A percentile compares a stretch with the other conserved stretches of the same genome.
Evolutionary conservation across 2,797 vertebrate species (phyloP).

Genomic region (Gymnothorax reevesii): DNA sequence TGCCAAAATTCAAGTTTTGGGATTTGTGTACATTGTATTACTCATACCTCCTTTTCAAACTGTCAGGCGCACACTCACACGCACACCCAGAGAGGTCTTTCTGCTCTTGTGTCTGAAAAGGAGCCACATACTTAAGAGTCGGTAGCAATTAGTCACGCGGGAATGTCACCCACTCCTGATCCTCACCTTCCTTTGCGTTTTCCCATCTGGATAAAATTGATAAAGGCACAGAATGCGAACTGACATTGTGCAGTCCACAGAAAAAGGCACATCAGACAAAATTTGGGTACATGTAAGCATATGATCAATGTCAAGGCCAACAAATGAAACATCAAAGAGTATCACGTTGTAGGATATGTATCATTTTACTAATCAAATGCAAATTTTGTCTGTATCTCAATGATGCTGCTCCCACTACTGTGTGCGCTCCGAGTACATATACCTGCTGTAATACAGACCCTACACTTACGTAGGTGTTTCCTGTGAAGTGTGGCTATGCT

Average conservation of each 20-base stretch:
- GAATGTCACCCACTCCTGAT: constrained; percentile 6
- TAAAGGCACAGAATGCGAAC: neutral
- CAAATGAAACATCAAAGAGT: neutral
- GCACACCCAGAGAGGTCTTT: constrained; percentile 53
- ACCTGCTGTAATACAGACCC: constrained; percentile 3
- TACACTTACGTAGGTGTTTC: constrained; percentile 62
- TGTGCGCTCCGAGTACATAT: neutral
- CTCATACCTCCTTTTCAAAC: constrained; percentile 66
- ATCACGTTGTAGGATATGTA: neutral
- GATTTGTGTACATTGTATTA: constrained; percentile 74
- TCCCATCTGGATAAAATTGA: neutral
- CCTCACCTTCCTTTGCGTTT: constrained; percentile 25
- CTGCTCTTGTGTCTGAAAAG: constrained; percentile 24
- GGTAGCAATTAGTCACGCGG: constrained; percentile 20
- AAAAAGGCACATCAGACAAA: neutral
- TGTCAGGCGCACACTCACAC: constrained; percentile 56
- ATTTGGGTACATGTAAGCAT: neutral
- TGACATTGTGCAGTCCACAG: neutral
- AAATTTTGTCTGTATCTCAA: constrained; percentile 4
- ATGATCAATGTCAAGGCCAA: neutral
- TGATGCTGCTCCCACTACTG: neutral
- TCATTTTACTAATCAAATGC: neutral
- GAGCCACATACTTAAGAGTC: constrained; percentile 23
- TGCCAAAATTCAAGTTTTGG: constrained; percentile 76
- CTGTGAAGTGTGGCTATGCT: constrained; percentile 61